Evolutionary conservation across 2,113 vertebrate genomes (phyloP), one percentile per base, ranked within the genome.

Genomic region (Theristicus caerulescens): DNA sequence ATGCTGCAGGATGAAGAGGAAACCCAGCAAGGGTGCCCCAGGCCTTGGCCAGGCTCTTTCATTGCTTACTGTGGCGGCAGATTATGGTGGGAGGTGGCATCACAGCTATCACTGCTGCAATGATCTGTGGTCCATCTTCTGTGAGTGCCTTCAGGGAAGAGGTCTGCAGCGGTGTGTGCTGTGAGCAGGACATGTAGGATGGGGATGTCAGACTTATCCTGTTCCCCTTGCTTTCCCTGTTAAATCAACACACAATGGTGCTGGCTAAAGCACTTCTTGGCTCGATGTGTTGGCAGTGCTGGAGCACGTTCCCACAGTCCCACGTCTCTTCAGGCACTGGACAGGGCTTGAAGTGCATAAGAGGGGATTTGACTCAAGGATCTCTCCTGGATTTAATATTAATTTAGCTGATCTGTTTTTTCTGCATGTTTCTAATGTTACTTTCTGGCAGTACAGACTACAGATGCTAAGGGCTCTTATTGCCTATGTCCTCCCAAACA

Each of bases 261-360:
- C 14, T 65, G 47, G 27, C 31, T 51, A 3, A 82, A 77, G 22
- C 0, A 0, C 24, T 32, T 40, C 44, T 66, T 78, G 34, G 57
- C 47, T 71, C 40, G 16, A 2, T 12, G 44, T 47, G 42, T 71
- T 73, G 64, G 40, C 67, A 65, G 40, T 4, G 36, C 26, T 82
- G 52, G 31, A 59, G 5, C 20, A 29, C 0, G 0, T 54, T 89
- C 59, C 31, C 36, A 34, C 25, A 42, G 51, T 38, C 19, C 42
- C 26, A 67, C 0, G 0, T 64, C 34, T 73, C 64, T 77, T 44
- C 67, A 70, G 69, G 22, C 44, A 10, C 27, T 55, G 6, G 8
- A 51, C 52, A 79, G 25, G 10, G 22, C n/a, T 36, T 86, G 34
- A 84, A 78, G 46, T 8, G 14, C 42, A 32, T n/a, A 62, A 78